These are phyloP conservation scores for Aquatica leii DNA, from an alignment of 2,888 invertebrate species.

Conservation along the genomic window DNA sequence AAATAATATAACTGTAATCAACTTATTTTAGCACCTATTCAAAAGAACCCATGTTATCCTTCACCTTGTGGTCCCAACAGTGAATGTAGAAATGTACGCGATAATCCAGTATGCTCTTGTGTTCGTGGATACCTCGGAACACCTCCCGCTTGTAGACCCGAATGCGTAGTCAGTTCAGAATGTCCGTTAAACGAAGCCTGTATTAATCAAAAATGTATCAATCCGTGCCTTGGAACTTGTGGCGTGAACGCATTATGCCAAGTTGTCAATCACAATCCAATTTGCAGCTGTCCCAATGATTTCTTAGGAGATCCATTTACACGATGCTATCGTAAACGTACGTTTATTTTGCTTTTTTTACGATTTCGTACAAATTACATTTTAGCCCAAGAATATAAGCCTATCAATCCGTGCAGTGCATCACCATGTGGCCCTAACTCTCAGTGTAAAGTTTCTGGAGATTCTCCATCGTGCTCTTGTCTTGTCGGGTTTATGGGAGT, in stretches of 20 bases:
- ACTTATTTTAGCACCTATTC: constrained; percentile 56
- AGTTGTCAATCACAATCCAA: constrained; percentile 82
- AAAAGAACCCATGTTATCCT: constrained; percentile 71
- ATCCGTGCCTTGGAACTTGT: constrained; percentile 86
- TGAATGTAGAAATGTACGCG: constrained; percentile 76
- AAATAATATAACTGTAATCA: background rate
- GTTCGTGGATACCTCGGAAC: constrained; percentile 75
- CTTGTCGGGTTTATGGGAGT: constrained; percentile 71
- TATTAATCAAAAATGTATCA: constrained; percentile 79
- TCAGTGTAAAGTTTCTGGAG: constrained; percentile 69
- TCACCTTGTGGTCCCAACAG: constrained; percentile 83
- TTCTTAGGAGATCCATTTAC: constrained; percentile 81
- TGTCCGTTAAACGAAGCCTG: constrained; percentile 79
- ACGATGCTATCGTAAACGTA: constrained; percentile 67
- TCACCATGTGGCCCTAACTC: constrained; percentile 76
- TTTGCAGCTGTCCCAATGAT: constrained; percentile 74
- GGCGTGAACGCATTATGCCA: constrained; percentile 78
- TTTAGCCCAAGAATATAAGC: constrained; percentile 30
- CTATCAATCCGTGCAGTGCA: constrained; percentile 72
- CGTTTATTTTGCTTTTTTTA: constrained; percentile 39
- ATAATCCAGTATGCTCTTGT: constrained; percentile 77
- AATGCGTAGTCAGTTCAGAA: constrained; percentile 78
- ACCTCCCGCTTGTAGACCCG: constrained; percentile 81
- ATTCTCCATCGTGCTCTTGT: constrained; percentile 79
- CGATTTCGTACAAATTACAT: background rate